phyloP scores from a whole-genome alignment of 1,140 invertebrate species.

The Trachymyrmex septentrionalis region DNA sequence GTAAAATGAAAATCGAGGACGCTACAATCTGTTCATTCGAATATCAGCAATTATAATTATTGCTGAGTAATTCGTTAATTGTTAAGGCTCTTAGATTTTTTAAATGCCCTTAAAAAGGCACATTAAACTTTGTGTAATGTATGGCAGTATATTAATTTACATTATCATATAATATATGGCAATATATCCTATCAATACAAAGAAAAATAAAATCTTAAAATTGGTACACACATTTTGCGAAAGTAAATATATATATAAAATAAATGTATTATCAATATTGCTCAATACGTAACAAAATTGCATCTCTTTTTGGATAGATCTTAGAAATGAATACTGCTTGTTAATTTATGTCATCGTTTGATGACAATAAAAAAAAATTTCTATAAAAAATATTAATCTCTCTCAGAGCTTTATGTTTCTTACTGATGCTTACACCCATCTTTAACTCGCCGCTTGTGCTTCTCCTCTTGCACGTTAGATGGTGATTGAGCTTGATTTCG shows the following conservation, averaged over 20 bases:
- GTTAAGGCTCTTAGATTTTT: conserved; percentile 38
- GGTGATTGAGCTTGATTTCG: conserved; percentile 85
- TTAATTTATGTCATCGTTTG: conserved; percentile 47
- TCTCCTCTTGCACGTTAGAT: conserved; percentile 86
- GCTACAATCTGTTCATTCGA: conserved; percentile 54
- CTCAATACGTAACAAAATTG: background rate
- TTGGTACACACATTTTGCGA: background rate
- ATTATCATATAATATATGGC: conserved; percentile 28
- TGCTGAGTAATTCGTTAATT: conserved; percentile 17
- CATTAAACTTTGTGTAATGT: conserved; percentile 31
- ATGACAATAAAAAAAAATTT: conserved; percentile 52
- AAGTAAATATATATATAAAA: conserved; percentile 5
- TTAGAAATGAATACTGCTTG: conserved; percentile 32
- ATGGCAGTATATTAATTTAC: conserved; percentile 33
- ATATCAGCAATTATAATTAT: conserved; percentile 38
- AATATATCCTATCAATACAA: conserved; percentile 11
- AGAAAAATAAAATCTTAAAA: conserved; percentile 12
- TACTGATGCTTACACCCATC: conserved; percentile 87
- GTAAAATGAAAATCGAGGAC: conserved; percentile 66
- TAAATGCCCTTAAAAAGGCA: conserved; percentile 67
- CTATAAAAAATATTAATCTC: conserved; percentile 16
- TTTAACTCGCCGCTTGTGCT: conserved; percentile 85
- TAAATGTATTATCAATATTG: background rate
- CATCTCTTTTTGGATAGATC: background rate
- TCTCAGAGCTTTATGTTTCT: background rate